Base-by-base conservation (phyloP, 2,797 vertebrate species). In the Crossoptilon crossoptilon region DNA sequence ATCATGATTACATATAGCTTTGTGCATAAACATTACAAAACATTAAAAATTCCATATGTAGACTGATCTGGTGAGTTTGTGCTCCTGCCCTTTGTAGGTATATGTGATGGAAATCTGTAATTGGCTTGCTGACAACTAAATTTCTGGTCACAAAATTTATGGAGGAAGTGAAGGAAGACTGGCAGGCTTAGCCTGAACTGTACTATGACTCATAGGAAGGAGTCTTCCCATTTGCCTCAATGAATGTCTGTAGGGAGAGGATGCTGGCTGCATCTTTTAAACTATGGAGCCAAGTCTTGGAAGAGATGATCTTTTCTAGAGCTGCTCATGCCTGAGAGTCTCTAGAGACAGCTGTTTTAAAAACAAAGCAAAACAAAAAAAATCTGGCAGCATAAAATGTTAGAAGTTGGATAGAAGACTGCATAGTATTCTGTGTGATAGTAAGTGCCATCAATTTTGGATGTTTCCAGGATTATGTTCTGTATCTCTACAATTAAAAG, bases 311-410 rank as follows among this genome's bases (percentile, higher is more conserved):
- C 70, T 90, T 91, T 94, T 59, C 80, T 91, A 88, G 83, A 88
- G 77, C 56, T 86, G 22, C 74, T 94, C 35, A 55, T 91, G 89
- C 84, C 66, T 77, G n/a, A 66, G 62, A 87, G 62, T 90, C 83
- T 90, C 80, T 37, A 70, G 87, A 93, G 85, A 84, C 59, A 91
- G 73, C 76, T 92, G 83, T 91, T 93, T 88, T 76, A 90, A 75
- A 81, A 88, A 81, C 76, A 91, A 84, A 91, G 46, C 85, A 83
- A 92, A 96, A 82, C 79, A 91, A 92, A 94, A 90, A 90, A 84
- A 77, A 74, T 56, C 78, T 88, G 64, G 49, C 90, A 92, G 41
- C 60, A 80, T 81, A 39, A 90, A 88, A 84, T 37, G 33, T 60
- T 88, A 87, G 63, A 76, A 91, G 33, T 74, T 39, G 55, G 73